phyloP scores from a whole-genome alignment of 2,113 vertebrate species.

The Cephalopterus ornatus region DNA sequence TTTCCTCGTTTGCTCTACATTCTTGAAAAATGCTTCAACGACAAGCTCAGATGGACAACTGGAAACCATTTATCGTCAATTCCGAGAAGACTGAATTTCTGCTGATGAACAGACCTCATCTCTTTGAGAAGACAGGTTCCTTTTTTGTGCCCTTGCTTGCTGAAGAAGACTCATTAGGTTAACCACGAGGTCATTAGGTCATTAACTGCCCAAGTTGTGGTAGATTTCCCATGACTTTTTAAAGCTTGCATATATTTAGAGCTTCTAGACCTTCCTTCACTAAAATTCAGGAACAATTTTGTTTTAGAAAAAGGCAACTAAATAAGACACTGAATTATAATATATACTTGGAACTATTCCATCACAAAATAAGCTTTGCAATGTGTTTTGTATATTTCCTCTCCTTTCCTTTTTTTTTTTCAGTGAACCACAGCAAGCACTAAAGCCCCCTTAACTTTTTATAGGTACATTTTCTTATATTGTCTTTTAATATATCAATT shows the following conservation, averaged over 20 bases:
- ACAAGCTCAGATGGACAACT: not conserved
- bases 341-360: not conserved
- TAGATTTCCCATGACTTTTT: conserved; percentile 9
- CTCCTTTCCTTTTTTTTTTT: too few species aligned
- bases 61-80: not conserved
- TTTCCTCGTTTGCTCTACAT: not conserved
- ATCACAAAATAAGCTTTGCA: not conserved
- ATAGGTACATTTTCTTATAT: not conserved
- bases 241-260: not conserved
- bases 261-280: not conserved
- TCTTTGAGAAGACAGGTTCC: not conserved
- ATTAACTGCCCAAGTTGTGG: not conserved
- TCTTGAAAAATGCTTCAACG: not conserved
- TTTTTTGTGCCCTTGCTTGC: not conserved
- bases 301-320: not conserved
- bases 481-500: not conserved
- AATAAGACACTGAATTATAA: not conserved
- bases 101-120: not conserved
- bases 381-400: not conserved
- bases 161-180: conserved; percentile 17
- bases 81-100: not conserved
- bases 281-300: not conserved
- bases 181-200: conserved; percentile 25
- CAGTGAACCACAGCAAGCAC: not conserved
- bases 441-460: not conserved